phyloP scores from a whole-genome alignment of 2,113 vertebrate species.

The Lonchura striata region DNA sequence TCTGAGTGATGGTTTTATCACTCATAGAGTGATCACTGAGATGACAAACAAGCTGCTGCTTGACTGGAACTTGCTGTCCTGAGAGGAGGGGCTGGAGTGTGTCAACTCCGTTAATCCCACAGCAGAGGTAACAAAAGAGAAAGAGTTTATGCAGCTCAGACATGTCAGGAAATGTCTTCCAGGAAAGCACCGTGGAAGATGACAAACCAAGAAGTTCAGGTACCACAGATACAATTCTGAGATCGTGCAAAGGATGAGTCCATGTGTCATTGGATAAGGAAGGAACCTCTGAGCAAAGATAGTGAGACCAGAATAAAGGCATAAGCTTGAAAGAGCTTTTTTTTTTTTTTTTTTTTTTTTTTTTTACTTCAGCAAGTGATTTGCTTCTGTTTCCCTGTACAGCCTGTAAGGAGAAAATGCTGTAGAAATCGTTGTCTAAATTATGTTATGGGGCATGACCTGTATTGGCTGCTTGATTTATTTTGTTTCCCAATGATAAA shows the following conservation, averaged over 20 bases:
- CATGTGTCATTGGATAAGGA: neutral
- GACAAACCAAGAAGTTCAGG: neutral
- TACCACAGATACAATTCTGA: neutral
- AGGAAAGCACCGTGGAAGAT: neutral
- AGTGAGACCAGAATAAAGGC: neutral
- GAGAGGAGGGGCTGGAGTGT: neutral
- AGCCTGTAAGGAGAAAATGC: neutral
- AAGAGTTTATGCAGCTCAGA: neutral
- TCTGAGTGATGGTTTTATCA: neutral
- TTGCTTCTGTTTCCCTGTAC: neutral
- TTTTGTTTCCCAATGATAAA: neutral
- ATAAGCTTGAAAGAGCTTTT: neutral
- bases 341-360: too few relatives aligned
- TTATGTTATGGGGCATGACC: neutral
- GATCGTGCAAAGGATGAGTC: neutral
- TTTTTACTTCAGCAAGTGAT: neutral
- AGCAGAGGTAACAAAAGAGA: neutral
- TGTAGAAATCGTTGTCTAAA: neutral
- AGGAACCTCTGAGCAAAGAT: neutral
- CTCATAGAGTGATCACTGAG: neutral
- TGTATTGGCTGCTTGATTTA: neutral
- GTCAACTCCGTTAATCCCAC: neutral
- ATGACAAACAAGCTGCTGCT: slow-evolving; percentile 31
- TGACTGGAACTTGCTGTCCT: slow-evolving; percentile 17
- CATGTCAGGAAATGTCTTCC: neutral